Conservation (phyloP, 2,113 vertebrate species). For the Conger conger region DNA sequence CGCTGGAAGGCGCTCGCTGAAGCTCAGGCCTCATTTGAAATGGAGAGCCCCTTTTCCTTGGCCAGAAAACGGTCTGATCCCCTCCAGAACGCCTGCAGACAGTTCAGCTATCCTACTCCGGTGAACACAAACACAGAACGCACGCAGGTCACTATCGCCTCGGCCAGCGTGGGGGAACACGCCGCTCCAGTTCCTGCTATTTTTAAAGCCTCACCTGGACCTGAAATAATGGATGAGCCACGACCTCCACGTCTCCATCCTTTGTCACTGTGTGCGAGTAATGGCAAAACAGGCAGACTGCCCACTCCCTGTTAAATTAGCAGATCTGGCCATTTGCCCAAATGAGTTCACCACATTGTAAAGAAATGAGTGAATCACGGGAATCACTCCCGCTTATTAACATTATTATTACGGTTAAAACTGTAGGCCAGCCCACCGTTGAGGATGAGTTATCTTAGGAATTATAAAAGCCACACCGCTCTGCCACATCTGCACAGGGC, state of each 20-base stretch:
- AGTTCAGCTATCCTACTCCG: conserved; percentile 29
- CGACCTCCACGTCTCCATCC: not conserved
- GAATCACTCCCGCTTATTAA: conserved; percentile 37
- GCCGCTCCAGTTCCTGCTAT: not conserved
- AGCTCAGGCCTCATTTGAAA: conserved; percentile 53
- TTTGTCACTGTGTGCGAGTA: not conserved
- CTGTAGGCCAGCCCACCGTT: conserved; percentile 50
- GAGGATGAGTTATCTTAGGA: conserved; percentile 42
- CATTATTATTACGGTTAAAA: conserved; percentile 21
- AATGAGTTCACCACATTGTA: conserved; percentile 16
- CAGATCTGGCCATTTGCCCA: too few relatives aligned
- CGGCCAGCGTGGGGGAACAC: not conserved
- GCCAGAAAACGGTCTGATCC: conserved; percentile 44
- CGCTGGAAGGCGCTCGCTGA: conserved; percentile 38
- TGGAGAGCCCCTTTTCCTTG: conserved; percentile 43
- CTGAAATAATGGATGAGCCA: not conserved
- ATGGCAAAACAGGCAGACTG: not conserved
- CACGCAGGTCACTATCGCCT: conserved; percentile 19
- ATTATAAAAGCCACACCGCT: conserved; percentile 42
- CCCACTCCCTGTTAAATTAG: not conserved
- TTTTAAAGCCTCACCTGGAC: not conserved
- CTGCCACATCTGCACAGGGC: conserved; percentile 48
- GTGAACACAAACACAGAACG: conserved; percentile 20
- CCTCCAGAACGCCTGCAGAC: conserved; percentile 38
- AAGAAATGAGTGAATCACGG: conserved; percentile 19